Percentiles rank a stretch among this genome's conserved stretches.
These are phyloP conservation scores for Chironomus striatipennis DNA, from an alignment of 1,140 invertebrate species.

Conservation along the genomic window DNA sequence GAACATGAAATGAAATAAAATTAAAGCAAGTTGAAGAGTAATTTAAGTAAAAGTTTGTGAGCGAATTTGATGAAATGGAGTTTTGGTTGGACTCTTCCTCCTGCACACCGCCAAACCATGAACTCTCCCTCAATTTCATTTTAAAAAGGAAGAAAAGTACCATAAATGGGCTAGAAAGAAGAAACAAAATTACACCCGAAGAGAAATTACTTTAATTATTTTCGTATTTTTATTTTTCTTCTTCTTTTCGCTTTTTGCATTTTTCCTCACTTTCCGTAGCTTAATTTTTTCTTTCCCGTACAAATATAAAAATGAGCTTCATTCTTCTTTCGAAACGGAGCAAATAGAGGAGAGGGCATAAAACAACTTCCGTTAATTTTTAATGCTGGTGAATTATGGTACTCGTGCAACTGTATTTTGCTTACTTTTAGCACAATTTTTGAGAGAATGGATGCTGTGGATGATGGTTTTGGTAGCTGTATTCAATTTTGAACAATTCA, in stretches of 20 bases:
- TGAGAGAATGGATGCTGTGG: too few species aligned
- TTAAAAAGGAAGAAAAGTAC: neutral
- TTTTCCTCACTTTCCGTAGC: neutral
- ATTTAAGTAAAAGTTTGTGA: too few species aligned
- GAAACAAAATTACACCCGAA: neutral
- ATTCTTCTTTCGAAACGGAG: neutral
- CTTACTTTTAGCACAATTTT: neutral
- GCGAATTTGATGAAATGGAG: too few species aligned
- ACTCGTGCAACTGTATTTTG: neutral
- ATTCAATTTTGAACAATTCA: too few species aligned
- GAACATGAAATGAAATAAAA: too few species aligned
- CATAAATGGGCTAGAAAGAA: neutral
- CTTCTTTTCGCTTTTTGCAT: neutral
- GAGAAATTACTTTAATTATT: slow-evolving; percentile 21
- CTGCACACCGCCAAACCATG: neutral
- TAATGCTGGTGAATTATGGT: slow-evolving; percentile 7
- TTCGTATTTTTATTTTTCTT: neutral
- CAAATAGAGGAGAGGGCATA: neutral
- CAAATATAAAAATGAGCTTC: neutral
- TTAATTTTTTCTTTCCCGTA: neutral
- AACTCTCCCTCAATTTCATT: neutral
- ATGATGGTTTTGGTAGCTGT: too few species aligned
- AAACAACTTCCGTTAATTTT: slow-evolving; percentile 18
- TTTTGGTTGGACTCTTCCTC: too few species aligned
- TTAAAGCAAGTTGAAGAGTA: too few species aligned